These are phyloP conservation scores for Ormyrus labotus DNA, from an alignment of 2,888 invertebrate genomes.

Conservation along the genomic window DNA sequence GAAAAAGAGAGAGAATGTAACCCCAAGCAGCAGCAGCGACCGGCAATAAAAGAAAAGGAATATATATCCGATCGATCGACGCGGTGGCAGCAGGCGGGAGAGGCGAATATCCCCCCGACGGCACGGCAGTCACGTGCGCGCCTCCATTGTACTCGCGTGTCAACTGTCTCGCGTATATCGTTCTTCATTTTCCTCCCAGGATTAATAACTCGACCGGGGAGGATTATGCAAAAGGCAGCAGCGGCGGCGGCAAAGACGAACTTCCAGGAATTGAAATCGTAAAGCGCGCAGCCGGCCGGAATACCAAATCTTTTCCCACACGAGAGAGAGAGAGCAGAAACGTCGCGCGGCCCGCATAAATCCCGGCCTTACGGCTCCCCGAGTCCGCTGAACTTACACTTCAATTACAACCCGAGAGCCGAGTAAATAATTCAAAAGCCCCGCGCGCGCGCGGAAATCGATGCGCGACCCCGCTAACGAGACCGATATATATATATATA, in stretches of 20 bases:
- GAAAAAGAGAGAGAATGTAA: neutral
- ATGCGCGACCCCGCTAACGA: neutral
- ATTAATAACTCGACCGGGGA: constrained; percentile 24
- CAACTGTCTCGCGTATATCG: constrained; percentile 17
- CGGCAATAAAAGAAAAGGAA: too few species aligned
- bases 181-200: constrained; percentile 27
- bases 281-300: constrained; percentile 59
- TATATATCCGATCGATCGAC: constrained; percentile 18
- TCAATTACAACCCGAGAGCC: constrained; percentile 13
- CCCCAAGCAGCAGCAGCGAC: too few species aligned
- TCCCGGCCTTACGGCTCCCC: constrained; percentile 9
- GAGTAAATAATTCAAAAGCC: constrained; percentile 38
- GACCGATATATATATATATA: too few species aligned
- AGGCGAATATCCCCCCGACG: constrained; percentile 17
- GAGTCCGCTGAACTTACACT: constrained; percentile 15
- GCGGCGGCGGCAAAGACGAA: constrained; percentile 1
- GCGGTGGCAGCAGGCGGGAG: neutral
- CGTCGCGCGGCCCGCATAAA: constrained; percentile 55
- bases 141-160: constrained; percentile 27
- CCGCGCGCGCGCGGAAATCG: neutral
- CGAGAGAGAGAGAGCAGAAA: neutral
- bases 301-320: constrained; percentile 53
- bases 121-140: constrained; percentile 31
- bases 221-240: neutral
- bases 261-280: constrained; percentile 65